These are phyloP conservation scores for Nycticorax nycticorax DNA, from an alignment of 2,113 vertebrate genomes.

Conservation along the genomic window DNA sequence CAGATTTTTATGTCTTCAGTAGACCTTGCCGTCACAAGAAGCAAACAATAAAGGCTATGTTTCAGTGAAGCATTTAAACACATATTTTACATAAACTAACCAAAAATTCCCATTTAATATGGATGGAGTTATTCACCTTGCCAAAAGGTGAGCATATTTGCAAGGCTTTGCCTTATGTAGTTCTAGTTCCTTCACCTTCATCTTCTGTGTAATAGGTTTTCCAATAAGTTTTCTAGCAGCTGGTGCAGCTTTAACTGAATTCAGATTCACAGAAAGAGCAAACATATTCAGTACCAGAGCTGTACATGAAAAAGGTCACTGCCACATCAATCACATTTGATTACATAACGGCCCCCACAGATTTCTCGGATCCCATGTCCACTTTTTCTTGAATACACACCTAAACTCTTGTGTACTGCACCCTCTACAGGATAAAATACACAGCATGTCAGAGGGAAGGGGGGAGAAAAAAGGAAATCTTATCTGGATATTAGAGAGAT, in stretches of 20 bases:
- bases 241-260: neutral
- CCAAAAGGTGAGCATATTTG: neutral
- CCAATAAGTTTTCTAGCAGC: neutral
- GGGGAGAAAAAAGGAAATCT: neutral
- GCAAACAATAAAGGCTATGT: rapidly evolving
- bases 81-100: neutral
- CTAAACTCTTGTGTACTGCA: neutral
- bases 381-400: neutral
- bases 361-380: neutral
- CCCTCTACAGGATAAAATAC: conserved; percentile 9
- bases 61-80: neutral
- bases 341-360: rapidly evolving
- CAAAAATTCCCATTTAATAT: neutral
- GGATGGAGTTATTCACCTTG: neutral
- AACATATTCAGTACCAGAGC: neutral
- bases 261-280: neutral
- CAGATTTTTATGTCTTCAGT: neutral
- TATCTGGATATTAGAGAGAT: neutral
- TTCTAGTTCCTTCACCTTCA: neutral
- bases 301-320: neutral
- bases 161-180: neutral
- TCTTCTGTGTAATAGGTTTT: neutral
- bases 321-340: neutral
- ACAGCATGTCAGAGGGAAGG: neutral
- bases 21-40: neutral